Base-by-base conservation (phyloP, 2,797 vertebrate species). In the Champsocephalus esox region DNA sequence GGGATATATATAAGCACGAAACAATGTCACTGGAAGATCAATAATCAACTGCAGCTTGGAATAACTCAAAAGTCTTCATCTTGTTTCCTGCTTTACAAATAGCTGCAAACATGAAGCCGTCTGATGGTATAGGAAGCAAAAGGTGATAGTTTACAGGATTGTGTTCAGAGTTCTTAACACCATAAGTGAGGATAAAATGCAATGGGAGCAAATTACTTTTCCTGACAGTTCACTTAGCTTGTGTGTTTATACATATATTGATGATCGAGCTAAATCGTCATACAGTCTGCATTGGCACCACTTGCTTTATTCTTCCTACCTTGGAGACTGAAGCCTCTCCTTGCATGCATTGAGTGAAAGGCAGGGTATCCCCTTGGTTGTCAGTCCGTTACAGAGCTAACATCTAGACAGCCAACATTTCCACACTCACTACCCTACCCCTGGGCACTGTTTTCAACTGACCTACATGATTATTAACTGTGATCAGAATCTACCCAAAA, bases 1-100 rank as follows among this genome's bases (percentile, higher is more conserved):
- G 14, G 38, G 28, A 70, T 21, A 52, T 4, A 66, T 54, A 74
- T 59, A 48, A 32, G 73, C 41, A 70, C 65, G 48, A 66, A 69
- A 54, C 24, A 75, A 67, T 68, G 32, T 49, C 21, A 72, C 45
- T 66, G 57, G 65, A 78, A 69, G 49, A 66, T 77, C 28, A 54
- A 44, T 64, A 45, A 62, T 73, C 46, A 71, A 51, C 65, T 74
- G 24, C 49, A 46, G 12, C 44, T 65, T 38, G 11, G 50, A 74
- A 57, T 62, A 77, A 57, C 21, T 66, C 28, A 10, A 61, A 14
- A 52, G 1, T 16, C n/a, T 76, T 21, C 14, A 32, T 64, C 24
- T 45, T 48, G 55, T 66, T 81, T 77, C 34, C 19, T 84, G 16
- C 32, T 43, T 52, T 48, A 61, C 2, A 2, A n/a, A 65, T 16